Conservation (phyloP, 2,113 vertebrate genomes). For the Camelus bactrianus region DNA sequence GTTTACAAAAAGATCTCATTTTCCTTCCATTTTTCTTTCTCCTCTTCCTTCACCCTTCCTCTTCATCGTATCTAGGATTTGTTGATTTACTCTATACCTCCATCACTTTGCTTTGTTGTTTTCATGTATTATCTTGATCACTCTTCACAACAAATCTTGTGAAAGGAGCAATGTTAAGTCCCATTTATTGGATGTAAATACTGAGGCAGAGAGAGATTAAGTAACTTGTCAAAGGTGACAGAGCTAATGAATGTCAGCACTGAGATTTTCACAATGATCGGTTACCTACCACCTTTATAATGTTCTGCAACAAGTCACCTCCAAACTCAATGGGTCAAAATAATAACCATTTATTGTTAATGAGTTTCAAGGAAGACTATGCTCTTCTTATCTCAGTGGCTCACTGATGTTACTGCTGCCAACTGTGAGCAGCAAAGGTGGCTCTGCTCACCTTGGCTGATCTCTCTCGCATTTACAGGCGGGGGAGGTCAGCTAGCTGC, state of each 20-base stretch:
- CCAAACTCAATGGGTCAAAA: not conserved
- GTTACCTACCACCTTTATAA: not conserved
- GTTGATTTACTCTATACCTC: not conserved
- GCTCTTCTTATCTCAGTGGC: not conserved
- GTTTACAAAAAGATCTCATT: not conserved
- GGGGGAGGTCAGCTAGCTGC: not conserved
- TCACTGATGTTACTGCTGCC: not conserved
- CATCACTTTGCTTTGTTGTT: not conserved
- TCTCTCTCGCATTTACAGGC: not conserved
- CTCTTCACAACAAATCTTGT: not conserved
- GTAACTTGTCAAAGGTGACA: conserved; percentile 48
- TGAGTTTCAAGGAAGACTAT: not conserved
- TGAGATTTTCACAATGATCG: not conserved
- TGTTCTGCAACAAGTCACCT: not conserved
- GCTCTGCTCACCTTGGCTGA: not conserved
- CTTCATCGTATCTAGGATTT: conserved; percentile 67
- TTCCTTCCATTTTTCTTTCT: conserved; percentile 56
- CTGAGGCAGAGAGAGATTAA: not conserved
- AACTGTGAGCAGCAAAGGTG: not conserved
- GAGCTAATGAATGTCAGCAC: not conserved
- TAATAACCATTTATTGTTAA: not conserved
- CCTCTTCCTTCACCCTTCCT: not conserved
- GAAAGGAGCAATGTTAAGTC: not conserved
- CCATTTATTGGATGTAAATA: conserved; percentile 21
- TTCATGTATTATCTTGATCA: not conserved